Conservation (phyloP, 2,888 invertebrate species). For the Matsumyia berberina region DNA sequence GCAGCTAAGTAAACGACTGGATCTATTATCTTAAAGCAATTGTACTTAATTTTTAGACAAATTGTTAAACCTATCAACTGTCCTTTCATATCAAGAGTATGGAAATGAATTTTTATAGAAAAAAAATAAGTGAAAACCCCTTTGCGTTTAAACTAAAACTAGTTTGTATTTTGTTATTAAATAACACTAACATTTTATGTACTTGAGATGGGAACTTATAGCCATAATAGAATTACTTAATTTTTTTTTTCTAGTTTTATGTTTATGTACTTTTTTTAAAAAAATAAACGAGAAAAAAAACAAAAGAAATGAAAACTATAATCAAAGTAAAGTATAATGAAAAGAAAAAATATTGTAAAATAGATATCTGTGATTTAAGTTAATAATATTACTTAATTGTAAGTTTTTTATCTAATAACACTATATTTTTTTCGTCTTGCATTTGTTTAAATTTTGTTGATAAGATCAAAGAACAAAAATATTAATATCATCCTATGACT, state of each 20-base stretch:
- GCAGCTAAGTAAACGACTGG: too few relatives aligned
- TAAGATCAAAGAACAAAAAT: conserved; percentile 8
- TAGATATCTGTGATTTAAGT: conserved; percentile 84
- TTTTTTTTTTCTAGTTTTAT: conserved; percentile 11
- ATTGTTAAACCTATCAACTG: conserved; percentile 9
- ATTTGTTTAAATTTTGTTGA: conserved; percentile 11
- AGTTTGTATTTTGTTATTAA: conserved; percentile 44
- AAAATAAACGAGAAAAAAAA: too few relatives aligned
- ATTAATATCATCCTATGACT: conserved; percentile 31
- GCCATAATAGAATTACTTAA: conserved; percentile 68
- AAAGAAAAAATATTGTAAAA: conserved; percentile 62
- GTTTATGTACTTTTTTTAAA: background rate
- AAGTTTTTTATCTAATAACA: conserved; percentile 62
- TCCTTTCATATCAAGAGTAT: conserved; percentile 15
- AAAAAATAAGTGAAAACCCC: conserved; percentile 1
- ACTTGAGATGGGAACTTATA: conserved; percentile 48
- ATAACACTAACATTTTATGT: conserved; percentile 46
- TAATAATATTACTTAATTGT: conserved; percentile 80
- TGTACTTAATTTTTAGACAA: conserved; percentile 36
- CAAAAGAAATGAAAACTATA: conserved; percentile 8
- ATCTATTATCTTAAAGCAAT: too few relatives aligned
- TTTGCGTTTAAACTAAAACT: conserved; percentile 9
- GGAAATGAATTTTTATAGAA: conserved; percentile 22
- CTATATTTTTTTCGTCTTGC: conserved; percentile 13
- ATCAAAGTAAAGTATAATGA: conserved; percentile 17